These are phyloP conservation scores for Boloria selene DNA, from an alignment of 2,888 invertebrate genomes.

Conservation along the genomic window DNA sequence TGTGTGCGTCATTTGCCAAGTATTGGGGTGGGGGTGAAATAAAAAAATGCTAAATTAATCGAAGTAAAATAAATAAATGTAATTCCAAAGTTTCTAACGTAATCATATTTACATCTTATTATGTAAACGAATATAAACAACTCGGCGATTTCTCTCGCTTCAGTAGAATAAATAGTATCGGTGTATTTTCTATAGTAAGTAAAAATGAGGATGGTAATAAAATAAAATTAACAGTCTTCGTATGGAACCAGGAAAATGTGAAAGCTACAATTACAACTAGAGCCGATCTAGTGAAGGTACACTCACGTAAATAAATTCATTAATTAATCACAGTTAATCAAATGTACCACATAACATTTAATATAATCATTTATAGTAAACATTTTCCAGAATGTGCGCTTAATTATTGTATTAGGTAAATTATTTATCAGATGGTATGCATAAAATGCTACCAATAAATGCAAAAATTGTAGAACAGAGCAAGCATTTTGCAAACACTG, in stretches of 20 bases:
- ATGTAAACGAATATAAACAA: conserved; percentile 30
- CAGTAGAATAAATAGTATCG: conserved; percentile 24
- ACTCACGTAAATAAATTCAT: conserved; percentile 13
- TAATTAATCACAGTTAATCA: conserved; percentile 18
- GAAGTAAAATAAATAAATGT: conserved; percentile 80
- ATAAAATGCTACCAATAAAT: conserved; percentile 35
- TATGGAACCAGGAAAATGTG: conserved; percentile 18
- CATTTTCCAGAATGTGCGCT: conserved; percentile 7
- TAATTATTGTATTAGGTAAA: conserved; percentile 14
- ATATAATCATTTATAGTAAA: conserved; percentile 13
- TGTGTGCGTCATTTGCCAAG: conserved; percentile 78
- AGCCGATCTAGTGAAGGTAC: conserved; percentile 14
- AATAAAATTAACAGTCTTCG: conserved; percentile 22
- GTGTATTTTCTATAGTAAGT: conserved; percentile 26
- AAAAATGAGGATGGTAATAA: conserved; percentile 20
- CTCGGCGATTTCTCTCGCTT: conserved; percentile 22
- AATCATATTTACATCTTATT: conserved; percentile 79
- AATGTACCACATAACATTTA: conserved; percentile 12
- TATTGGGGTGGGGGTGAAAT: conserved; percentile 39
- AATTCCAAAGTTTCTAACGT: conserved; percentile 63
- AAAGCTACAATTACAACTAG: conserved; percentile 19
- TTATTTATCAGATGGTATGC: conserved; percentile 9
- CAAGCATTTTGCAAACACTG: conserved; percentile 9
- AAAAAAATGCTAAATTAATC: conserved; percentile 58
- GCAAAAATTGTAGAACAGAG: conserved; percentile 25